A percentile compares a stretch with the other conserved stretches of the same genome.
phyloP scores from a whole-genome alignment of 1,140 invertebrate species.

The Cepaea nemoralis region DNA sequence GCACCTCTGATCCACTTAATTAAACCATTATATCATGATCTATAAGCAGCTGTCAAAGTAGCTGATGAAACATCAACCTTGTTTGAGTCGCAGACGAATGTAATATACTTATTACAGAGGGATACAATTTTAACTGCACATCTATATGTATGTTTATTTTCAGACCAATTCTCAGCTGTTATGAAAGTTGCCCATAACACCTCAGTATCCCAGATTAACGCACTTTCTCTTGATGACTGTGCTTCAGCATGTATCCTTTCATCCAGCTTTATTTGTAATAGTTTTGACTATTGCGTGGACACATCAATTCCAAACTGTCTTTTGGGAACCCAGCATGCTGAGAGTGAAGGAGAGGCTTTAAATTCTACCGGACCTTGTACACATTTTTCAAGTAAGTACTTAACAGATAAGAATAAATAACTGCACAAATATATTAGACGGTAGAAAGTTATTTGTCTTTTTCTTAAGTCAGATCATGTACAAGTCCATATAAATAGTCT shows the following conservation, averaged over 20 bases:
- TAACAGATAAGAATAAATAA: too few relatives aligned
- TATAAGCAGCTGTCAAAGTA: too few relatives aligned
- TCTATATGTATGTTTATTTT: neutral
- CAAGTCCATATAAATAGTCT: too few relatives aligned
- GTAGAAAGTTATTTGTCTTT: too few relatives aligned
- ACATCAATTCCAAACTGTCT: neutral
- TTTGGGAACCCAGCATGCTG: neutral
- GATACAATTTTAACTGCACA: too few relatives aligned
- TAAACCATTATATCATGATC: too few relatives aligned
- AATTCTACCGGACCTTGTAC: neutral
- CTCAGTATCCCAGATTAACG: neutral
- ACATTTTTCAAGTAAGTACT: slow-evolving; percentile 25
- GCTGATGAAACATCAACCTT: too few relatives aligned
- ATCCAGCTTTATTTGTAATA: slow-evolving; percentile 6
- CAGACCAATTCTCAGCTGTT: neutral
- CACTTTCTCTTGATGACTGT: neutral
- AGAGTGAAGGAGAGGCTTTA: neutral
- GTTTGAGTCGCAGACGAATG: too few relatives aligned
- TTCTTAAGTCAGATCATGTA: too few relatives aligned
- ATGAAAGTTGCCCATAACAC: slow-evolving; percentile 17
- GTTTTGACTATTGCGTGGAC: slow-evolving; percentile 32
- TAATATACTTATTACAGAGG: too few relatives aligned
- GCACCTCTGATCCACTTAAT: too few relatives aligned
- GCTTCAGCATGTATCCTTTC: slow-evolving; percentile 20
- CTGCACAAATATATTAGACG: too few relatives aligned